Conservation (phyloP, 2,113 vertebrate genomes). For the human region GRCh38 chr3:13651501-13652000, state of each 20-base stretch:
- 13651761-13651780: neutral
- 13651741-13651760: neutral
- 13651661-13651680: neutral
- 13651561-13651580: no score
- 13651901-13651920: neutral
- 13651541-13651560: no score
- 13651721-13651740: neutral
- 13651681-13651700: neutral
- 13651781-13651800: neutral
- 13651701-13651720: neutral
- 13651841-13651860: neutral
- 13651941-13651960: neutral
- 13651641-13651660: neutral
- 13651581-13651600: neutral
- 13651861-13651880: neutral
- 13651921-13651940: neutral
- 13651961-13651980: neutral
- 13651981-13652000: neutral
- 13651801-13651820: neutral
- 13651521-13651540: neutral
- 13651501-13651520: neutral
- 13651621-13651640: neutral
- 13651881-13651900: no score
- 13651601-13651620: neutral
- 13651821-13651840: neutral